Base-by-base conservation (phyloP, 2,113 vertebrate species). In the Erythrolamprus reginae region DNA sequence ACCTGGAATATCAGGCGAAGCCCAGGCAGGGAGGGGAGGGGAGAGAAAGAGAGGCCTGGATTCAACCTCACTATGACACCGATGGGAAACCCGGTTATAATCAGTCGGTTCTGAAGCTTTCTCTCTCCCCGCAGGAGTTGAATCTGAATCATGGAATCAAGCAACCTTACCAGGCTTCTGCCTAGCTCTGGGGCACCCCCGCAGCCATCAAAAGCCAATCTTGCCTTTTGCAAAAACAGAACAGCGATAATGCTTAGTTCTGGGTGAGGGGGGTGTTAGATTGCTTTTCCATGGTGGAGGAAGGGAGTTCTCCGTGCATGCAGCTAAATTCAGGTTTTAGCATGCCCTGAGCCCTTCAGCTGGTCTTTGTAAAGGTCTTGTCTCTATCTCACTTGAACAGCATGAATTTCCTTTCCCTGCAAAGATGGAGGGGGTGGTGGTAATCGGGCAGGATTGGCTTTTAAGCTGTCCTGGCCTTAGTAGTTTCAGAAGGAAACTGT, bases 1-100 rank as follows among this genome's bases (percentile, higher is more conserved):
- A 96, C 96, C 96, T 96, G 96, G 97, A 98, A 98, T 98, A 98
- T 97, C 97, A 98, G 96, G 96, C 96, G 70, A 33, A 47, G 52
- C 52, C 84, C 89, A 51, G 84, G 84, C 88, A 4, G 77, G 38
- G 26, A n/a, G 45, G 87, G 42, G 45, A 55, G 50, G 87, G 91
- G 87, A 94, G 95, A 42, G 45, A 21, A 19, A 90, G 58, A 83
- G 51, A 90, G 0, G 0, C 88, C 91, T 58, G 13, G 86, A 91
- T 94, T 91, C 82, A 50, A 50, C 91, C 89, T 24, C 92, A 92
- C 85, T 84, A 48, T 0, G 47, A 53, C 77, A 50, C 58, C 5
- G 92, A 92, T 89, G 88, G 84, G 0, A 1, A 55, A 58, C 92
- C 93, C 3, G 90, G 94, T 45, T 45, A 45, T 88, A 89, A 94